phyloP scores from a whole-genome alignment of 1,140 invertebrate genomes.

The Pantala flavescens region DNA sequence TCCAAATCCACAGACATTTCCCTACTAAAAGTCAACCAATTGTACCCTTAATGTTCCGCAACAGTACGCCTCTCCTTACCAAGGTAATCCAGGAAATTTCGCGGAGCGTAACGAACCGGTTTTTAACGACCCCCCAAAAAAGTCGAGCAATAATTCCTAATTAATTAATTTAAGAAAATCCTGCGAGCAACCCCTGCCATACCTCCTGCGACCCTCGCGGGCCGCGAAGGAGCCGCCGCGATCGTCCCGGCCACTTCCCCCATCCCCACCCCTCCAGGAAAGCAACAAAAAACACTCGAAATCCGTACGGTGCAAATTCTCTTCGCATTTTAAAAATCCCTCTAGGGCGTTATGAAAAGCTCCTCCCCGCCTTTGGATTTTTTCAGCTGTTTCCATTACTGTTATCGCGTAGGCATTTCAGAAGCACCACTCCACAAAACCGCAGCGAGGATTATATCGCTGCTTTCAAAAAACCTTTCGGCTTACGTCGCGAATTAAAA shows the following conservation, averaged over 20 bases:
- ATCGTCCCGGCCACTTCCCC: no score
- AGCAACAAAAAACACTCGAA: no score
- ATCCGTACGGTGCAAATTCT: no score
- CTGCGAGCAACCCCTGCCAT: not conserved
- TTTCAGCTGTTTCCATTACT: not conserved
- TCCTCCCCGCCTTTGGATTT: not conserved
- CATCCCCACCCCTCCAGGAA: no score
- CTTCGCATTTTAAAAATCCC: no score
- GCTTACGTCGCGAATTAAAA: not conserved
- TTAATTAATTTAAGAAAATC: not conserved
- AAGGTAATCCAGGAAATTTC: no score
- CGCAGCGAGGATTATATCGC: not conserved
- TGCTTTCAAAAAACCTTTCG: not conserved
- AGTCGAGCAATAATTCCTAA: not conserved
- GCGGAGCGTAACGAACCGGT: no score
- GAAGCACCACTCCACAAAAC: not conserved
- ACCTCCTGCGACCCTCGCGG: not conserved
- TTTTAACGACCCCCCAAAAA: not conserved
- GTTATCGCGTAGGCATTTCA: not conserved
- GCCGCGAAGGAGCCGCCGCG: no score
- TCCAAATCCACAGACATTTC: no score
- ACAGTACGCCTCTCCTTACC: no score
- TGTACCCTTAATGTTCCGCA: no score
- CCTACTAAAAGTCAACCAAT: no score
- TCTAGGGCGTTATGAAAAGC: not conserved